Conservation (phyloP, 2,888 invertebrate species). For the Aspidiotus rigidus region DNA sequence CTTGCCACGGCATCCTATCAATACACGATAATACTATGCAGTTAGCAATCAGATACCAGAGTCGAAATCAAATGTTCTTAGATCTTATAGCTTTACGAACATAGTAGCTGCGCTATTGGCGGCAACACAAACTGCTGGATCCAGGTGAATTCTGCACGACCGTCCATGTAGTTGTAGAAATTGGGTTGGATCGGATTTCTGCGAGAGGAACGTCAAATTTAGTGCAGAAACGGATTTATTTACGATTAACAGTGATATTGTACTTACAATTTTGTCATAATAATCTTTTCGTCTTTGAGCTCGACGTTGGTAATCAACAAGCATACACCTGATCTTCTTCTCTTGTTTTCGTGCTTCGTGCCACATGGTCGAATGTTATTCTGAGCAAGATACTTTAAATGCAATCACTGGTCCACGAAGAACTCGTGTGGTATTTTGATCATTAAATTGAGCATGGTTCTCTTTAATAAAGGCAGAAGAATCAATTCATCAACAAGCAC, state of each 20-base stretch:
- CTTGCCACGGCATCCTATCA: slow-evolving; percentile 95
- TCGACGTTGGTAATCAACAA: slow-evolving; percentile 90
- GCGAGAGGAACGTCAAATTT: slow-evolving; percentile 21
- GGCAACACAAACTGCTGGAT: slow-evolving; percentile 84
- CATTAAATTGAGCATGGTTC: no score
- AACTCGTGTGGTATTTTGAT: no score
- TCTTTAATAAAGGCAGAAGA: no score
- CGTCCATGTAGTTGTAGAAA: slow-evolving; percentile 94
- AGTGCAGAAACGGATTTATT: no score
- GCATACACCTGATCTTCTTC: slow-evolving; percentile 85
- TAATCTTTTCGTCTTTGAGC: slow-evolving; percentile 94
- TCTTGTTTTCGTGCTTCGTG: slow-evolving; percentile 98
- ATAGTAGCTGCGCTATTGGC: slow-evolving; percentile 95
- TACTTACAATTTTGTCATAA: slow-evolving; percentile 92
- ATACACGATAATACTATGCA: not conserved
- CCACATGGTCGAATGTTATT: slow-evolving; percentile 63
- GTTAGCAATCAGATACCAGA: not conserved
- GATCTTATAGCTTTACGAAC: slow-evolving; percentile 51
- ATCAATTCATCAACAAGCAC: no score
- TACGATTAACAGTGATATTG: not conserved
- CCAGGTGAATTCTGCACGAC: slow-evolving; percentile 85
- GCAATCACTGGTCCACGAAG: no score
- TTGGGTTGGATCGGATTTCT: slow-evolving; percentile 98
- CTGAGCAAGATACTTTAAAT: no score
- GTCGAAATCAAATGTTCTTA: no score